These are phyloP conservation scores for Bufo gargarizans DNA, from an alignment of 2,113 vertebrate genomes.

Conservation along the genomic window DNA sequence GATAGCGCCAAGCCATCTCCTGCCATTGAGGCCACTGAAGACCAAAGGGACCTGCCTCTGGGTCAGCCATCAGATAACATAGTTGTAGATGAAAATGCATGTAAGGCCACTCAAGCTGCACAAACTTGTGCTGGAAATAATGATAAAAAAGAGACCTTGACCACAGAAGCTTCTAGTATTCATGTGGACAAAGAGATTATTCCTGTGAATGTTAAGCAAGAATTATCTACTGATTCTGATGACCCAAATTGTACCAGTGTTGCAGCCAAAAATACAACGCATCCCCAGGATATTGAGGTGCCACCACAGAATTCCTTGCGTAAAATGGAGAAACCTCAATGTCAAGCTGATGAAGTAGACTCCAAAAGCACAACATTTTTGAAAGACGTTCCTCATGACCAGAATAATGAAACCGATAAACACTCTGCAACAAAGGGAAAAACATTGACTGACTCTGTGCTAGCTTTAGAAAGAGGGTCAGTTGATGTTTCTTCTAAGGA, in stretches of 20 bases:
- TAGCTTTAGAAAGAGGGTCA: neutral
- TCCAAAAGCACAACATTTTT: neutral
- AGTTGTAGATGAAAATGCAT: neutral
- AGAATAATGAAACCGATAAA: neutral
- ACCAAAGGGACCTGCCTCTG: neutral
- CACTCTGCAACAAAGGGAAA: neutral
- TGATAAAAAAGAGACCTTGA: neutral
- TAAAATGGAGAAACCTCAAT: neutral
- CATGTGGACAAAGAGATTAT: neutral
- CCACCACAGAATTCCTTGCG: neutral
- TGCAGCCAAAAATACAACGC: neutral
- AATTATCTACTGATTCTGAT: neutral
- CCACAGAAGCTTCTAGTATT: neutral
- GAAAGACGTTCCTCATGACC: neutral
- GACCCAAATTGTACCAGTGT: neutral
- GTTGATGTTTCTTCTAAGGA: neutral
- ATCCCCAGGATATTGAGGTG: neutral
- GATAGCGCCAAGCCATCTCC: neutral
- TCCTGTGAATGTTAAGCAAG: neutral
- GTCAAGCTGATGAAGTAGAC: slow-evolving; percentile 13
- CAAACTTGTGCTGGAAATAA: neutral
- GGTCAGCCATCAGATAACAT: neutral
- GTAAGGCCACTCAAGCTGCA: neutral
- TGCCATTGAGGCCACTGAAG: neutral
- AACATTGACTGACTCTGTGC: neutral